These are phyloP conservation scores for Bombus waltoni DNA, from an alignment of 1,140 invertebrate genomes.

Conservation along the genomic window DNA sequence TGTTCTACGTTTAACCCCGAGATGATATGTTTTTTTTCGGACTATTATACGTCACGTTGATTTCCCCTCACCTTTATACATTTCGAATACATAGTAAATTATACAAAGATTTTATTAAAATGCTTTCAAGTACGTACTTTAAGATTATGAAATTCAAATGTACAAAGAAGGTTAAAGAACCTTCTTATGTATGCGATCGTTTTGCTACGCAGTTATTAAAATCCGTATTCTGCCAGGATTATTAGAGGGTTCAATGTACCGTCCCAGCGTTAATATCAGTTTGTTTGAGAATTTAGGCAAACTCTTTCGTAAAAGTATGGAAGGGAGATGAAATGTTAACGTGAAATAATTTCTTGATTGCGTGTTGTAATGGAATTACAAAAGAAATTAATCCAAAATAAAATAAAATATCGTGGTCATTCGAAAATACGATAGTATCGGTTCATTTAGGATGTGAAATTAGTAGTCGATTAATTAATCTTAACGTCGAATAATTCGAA, in stretches of 20 bases:
- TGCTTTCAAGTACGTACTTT: not conserved
- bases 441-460: too few relatives aligned
- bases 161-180: not conserved
- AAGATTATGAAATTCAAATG: too few relatives aligned
- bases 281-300: too few relatives aligned
- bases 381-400: not conserved
- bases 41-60: too few relatives aligned
- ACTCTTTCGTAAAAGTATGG: not conserved
- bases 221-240: too few relatives aligned
- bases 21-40: not conserved
- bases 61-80: too few relatives aligned
- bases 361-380: not conserved
- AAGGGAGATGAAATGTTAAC: not conserved
- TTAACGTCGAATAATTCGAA: constrained; percentile 4
- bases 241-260: not conserved
- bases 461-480: constrained; percentile 23
- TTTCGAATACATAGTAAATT: too few relatives aligned
- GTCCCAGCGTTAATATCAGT: not conserved
- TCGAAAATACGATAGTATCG: not conserved
- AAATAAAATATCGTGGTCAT: not conserved
- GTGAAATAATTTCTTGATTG: not conserved
- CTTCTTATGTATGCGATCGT: not conserved
- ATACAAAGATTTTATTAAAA: too few relatives aligned
- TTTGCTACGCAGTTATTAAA: too few relatives aligned
- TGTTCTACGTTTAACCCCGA: not conserved